Evolutionary conservation across 30 jellyfish, hydroid and myxozoan genomes (phyloP), one percentile per base, ranked within the genome.

Genomic region (Rhopilema esculentum): DNA sequence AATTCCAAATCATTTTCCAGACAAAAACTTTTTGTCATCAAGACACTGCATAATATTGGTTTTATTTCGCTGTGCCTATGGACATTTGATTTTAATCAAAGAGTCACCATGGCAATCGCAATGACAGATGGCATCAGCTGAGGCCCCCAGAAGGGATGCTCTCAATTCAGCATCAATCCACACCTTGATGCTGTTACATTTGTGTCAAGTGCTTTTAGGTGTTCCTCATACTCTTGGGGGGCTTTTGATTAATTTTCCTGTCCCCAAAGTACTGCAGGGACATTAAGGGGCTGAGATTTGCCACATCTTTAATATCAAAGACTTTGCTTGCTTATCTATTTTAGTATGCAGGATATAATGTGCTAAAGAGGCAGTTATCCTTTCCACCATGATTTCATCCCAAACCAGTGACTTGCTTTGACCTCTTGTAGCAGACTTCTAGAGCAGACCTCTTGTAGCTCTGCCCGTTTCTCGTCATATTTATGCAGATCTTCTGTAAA

Each of bases 321-420:
- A 64, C 74, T 64, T 64, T 21, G 74, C 74, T 20, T 6, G 74
- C 74, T 64, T 64, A 64, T 64, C 74, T 2, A 64, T 64, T 20
- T 64, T 64, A 1, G 74, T 2, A 40, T 40, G 57, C 57, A 40
- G 57, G 57, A 40, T 12, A 12, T 40, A 6, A 40, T 40, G 12
- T 64, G 74, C 74, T 18, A 64, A 21, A 64, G 74, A 64, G 31
- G 74, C 74, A 64, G 74, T 64, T 21, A 64, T 64, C 31, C 74
- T 64, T 25, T 18, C 74, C 27, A 64, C 74, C 31, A 6, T 64
- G 31, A 64, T 25, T 20, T 64, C 74, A 64, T 64, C 16, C 74
- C 74, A 20, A 64, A 64, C 31, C 74, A 64, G 74, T 25, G 74
- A 64, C 30, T 64, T 21, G 74, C 74, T 64, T 64, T 64, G 74